Evolutionary conservation across 2,797 vertebrate genomes (phyloP).

Genomic region (Bryconaethiops microstoma): DNA sequence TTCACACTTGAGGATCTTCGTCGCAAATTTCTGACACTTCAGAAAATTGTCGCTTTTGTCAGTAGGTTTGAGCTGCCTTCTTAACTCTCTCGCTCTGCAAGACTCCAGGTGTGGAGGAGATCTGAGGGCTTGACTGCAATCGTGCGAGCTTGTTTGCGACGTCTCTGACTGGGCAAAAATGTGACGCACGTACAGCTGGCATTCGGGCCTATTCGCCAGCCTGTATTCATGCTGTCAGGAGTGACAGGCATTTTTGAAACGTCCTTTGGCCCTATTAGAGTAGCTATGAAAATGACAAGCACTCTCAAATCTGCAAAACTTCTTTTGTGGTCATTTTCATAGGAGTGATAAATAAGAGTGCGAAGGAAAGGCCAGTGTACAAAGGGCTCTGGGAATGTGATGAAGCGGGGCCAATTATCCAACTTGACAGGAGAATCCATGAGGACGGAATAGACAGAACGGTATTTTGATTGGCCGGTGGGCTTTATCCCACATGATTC

Average conservation of each 20-base stretch:
- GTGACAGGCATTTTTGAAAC: neutral
- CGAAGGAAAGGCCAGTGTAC: slow-evolving; percentile 65
- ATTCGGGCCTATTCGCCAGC: neutral
- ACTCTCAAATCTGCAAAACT: neutral
- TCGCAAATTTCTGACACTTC: slow-evolving; percentile 14
- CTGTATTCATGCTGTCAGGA: neutral
- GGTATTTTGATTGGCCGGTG: slow-evolving; percentile 40
- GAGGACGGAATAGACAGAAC: slow-evolving; percentile 51
- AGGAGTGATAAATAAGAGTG: slow-evolving; percentile 34
- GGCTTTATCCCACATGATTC: slow-evolving; percentile 5
- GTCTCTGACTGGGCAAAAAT: neutral
- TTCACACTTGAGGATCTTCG: slow-evolving; percentile 31
- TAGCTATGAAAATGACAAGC: neutral
- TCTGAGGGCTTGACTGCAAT: neutral
- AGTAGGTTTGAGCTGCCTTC: slow-evolving; percentile 32
- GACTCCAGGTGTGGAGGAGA: neutral
- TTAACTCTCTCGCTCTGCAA: slow-evolving; percentile 7
- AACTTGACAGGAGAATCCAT: slow-evolving; percentile 60
- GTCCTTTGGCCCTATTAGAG: slow-evolving; percentile 1
- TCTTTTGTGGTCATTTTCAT: slow-evolving; percentile 7
- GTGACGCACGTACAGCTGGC: neutral
- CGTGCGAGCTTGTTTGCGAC: neutral
- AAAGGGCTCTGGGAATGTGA: slow-evolving; percentile 65
- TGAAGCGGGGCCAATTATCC: slow-evolving; percentile 75
- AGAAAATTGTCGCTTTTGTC: neutral